These are phyloP conservation scores for Dipodomys stephensi DNA, from an alignment of 2,113 vertebrate genomes.

Conservation along the genomic window DNA sequence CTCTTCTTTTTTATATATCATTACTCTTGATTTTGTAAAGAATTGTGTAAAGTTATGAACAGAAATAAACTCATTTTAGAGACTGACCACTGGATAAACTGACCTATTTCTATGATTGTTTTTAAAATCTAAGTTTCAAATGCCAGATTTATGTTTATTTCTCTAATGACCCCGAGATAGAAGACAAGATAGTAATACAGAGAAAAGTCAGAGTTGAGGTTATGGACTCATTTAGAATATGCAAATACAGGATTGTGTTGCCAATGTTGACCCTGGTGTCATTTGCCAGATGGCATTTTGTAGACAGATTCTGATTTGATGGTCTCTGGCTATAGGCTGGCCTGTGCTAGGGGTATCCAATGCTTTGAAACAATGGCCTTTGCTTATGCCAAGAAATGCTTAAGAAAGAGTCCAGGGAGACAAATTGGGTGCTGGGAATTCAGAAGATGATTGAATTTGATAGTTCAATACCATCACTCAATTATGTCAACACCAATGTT, in stretches of 20 bases:
- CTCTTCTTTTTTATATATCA: not conserved
- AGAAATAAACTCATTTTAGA: conserved; percentile 4
- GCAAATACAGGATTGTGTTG: not conserved
- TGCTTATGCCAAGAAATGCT: not conserved
- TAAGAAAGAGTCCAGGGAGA: not conserved
- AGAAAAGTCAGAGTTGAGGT: not conserved
- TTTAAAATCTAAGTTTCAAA: not conserved
- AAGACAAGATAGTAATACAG: not conserved
- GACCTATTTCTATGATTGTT: not conserved
- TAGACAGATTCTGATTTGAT: not conserved
- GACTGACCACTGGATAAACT: not conserved
- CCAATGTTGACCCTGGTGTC: not conserved
- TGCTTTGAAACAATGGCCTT: not conserved
- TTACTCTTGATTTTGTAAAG: conserved; percentile 10
- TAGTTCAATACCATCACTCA: not conserved
- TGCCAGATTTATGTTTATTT: not conserved
- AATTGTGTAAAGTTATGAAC: not conserved
- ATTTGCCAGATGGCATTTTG: not conserved
- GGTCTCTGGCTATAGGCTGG: not conserved
- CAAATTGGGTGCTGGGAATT: not conserved
- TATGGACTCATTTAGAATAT: not conserved
- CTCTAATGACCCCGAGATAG: not conserved
- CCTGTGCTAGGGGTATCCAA: not conserved
- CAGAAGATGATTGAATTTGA: not conserved
- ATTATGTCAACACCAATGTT: not conserved